These are phyloP conservation scores for Heliconius himera DNA, from an alignment of 1,140 invertebrate genomes.

Conservation along the genomic window DNA sequence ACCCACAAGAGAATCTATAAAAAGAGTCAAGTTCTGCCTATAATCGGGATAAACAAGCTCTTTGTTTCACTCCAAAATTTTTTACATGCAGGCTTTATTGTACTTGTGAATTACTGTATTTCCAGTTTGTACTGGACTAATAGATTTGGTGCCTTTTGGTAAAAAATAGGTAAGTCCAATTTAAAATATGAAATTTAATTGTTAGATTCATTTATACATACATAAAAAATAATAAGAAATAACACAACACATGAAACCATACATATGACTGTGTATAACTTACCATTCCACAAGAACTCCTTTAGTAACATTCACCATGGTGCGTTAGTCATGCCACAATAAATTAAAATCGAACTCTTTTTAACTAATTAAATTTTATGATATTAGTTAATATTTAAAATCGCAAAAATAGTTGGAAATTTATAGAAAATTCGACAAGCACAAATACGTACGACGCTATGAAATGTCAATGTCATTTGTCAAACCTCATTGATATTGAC, in stretches of 20 bases:
- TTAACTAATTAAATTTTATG: background rate
- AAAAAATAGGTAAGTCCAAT: too few species aligned
- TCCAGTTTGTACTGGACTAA: too few species aligned
- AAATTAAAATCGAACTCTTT: background rate
- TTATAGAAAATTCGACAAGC: background rate
- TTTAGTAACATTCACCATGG: slow-evolving; percentile 80
- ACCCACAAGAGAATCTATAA: too few species aligned
- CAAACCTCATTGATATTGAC: background rate
- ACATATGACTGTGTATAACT: background rate
- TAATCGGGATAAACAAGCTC: too few species aligned
- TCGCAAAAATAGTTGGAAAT: background rate
- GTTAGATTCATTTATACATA: background rate
- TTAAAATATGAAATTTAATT: too few species aligned
- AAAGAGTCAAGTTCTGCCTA: too few species aligned
- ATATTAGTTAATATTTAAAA: background rate
- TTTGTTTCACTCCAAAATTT: too few species aligned
- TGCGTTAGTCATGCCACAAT: slow-evolving; percentile 48
- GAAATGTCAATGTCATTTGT: background rate
- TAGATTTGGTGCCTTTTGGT: too few species aligned
- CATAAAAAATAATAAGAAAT: background rate
- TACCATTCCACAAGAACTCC: slow-evolving; percentile 77
- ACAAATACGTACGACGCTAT: background rate
- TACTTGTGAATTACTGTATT: too few species aligned
- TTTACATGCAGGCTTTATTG: too few species aligned
- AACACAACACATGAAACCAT: background rate